Evolutionary conservation across 2,113 vertebrate genomes (phyloP).

Genomic region (Plecturocebus donacophilus): DNA sequence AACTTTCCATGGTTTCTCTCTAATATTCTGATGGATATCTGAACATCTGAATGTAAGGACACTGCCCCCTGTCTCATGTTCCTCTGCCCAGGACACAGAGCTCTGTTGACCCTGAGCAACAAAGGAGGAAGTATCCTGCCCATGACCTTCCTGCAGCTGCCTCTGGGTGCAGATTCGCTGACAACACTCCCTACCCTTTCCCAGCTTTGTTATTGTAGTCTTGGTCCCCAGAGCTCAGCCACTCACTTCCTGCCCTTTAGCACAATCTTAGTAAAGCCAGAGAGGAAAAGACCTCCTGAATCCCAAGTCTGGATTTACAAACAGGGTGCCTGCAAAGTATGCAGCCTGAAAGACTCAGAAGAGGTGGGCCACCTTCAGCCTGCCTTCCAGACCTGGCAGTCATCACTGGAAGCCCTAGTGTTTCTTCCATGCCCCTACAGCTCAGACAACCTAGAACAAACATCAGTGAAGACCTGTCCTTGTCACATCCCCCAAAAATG

Average conservation of each 20-base stretch:
- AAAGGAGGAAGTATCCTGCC: not conserved
- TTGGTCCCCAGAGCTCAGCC: not conserved
- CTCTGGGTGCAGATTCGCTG: accelerated
- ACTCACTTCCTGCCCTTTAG: not conserved
- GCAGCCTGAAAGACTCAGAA: not conserved
- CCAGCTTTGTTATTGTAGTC: not conserved
- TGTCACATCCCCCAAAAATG: not conserved
- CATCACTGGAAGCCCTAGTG: not conserved
- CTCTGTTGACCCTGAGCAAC: not conserved
- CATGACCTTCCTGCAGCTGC: not conserved
- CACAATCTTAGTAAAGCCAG: not conserved
- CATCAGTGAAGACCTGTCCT: not conserved
- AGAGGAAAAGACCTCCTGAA: not conserved
- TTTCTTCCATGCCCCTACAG: too few relatives aligned
- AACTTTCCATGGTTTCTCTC: not conserved
- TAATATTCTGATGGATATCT: not conserved
- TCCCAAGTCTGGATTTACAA: not conserved
- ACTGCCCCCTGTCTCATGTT: not conserved
- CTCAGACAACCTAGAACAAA: not conserved
- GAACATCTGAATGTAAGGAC: not conserved
- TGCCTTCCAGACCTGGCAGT: not conserved
- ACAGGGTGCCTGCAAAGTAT: accelerated
- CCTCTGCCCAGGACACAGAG: not conserved
- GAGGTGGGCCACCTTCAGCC: not conserved
- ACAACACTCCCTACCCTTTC: too few relatives aligned